These are phyloP conservation scores for Pimpla rufipes DNA, from an alignment of 2,888 invertebrate genomes.

Conservation along the genomic window DNA sequence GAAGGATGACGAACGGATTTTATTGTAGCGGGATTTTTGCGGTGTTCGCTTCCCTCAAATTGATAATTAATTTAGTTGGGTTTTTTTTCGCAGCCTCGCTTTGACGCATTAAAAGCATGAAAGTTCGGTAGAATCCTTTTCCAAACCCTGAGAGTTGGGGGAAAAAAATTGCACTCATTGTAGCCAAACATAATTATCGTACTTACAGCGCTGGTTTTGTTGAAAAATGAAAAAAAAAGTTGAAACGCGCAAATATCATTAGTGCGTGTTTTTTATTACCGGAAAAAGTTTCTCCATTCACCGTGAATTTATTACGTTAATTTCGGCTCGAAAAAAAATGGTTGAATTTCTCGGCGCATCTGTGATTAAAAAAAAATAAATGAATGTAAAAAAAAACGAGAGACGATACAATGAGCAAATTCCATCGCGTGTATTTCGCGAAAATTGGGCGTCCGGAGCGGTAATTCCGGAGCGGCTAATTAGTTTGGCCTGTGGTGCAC, in stretches of 20 bases:
- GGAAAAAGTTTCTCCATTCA: background rate
- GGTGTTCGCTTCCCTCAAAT: background rate
- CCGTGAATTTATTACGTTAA: background rate
- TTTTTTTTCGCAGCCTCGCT: too few relatives aligned
- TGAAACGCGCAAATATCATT: background rate
- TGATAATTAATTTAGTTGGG: background rate
- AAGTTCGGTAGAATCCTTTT: too few relatives aligned
- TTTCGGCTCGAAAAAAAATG: background rate
- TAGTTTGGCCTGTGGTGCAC: slow-evolving; percentile 61
- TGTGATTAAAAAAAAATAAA: background rate
- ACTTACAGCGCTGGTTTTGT: background rate
- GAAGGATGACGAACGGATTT: slow-evolving; percentile 36
- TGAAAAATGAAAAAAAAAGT: background rate
- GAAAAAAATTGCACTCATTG: too few relatives aligned
- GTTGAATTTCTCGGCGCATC: background rate
- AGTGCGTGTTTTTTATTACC: background rate
- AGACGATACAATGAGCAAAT: slow-evolving; percentile 19
- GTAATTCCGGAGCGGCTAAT: slow-evolving; percentile 65
- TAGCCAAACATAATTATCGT: too few relatives aligned
- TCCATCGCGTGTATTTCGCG: slow-evolving; percentile 10
- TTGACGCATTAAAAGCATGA: too few relatives aligned
- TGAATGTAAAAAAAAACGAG: background rate
- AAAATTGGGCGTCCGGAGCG: slow-evolving; percentile 15
- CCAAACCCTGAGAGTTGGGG: too few relatives aligned
- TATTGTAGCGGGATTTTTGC: background rate